Conservation (phyloP, 2,797 vertebrate genomes). For the Alca torda region DNA sequence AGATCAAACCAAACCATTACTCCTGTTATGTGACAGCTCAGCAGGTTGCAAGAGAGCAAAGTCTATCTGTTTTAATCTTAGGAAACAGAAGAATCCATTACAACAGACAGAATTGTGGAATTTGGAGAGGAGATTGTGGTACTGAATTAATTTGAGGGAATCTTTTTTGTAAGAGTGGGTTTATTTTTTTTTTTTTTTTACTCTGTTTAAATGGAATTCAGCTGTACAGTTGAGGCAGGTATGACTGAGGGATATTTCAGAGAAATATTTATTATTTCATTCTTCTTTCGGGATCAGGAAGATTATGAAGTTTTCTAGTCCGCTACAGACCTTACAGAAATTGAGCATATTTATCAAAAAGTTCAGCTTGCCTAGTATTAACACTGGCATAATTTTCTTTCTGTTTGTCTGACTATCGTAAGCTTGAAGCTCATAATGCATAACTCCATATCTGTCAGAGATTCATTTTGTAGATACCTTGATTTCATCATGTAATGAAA, state of each 20-base stretch:
- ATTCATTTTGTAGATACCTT: neutral
- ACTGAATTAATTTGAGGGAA: neutral
- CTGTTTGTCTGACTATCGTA: neutral
- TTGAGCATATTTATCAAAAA: neutral
- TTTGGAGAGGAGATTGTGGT: neutral
- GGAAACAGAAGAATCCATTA: neutral
- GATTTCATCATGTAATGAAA: neutral
- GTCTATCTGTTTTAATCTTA: neutral
- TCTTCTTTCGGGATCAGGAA: too few relatives aligned
- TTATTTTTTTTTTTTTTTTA: neutral
- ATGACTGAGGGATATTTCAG: neutral
- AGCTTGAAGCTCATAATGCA: neutral
- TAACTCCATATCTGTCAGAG: neutral
- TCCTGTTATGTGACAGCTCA: neutral
- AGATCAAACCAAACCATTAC: neutral
- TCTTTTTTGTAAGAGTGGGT: neutral
- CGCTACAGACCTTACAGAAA: neutral
- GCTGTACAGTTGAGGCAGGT: neutral
- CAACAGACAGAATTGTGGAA: neutral
- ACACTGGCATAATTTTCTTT: neutral
- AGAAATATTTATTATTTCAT: neutral
- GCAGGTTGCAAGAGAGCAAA: neutral
- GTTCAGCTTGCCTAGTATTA: neutral
- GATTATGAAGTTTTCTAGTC: neutral
- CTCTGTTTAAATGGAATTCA: neutral